Base-by-base conservation (phyloP, 2,797 vertebrate species). In the Cephalopachus bancanus region DNA sequence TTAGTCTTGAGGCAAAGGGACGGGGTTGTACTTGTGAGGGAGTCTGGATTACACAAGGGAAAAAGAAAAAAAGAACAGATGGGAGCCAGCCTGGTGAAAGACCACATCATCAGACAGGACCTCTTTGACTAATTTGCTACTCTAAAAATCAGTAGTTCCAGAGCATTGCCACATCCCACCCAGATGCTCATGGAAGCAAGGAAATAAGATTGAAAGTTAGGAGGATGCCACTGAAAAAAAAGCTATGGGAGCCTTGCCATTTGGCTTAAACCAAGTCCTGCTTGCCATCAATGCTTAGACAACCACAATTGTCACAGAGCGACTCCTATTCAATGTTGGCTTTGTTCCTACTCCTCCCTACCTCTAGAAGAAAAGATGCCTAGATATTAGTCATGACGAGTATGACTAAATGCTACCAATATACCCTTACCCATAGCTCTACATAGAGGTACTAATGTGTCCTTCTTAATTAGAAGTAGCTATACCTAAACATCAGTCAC, bases 261-360 rank as follows among this genome's bases (percentile, higher is more conserved):
- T 79, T 55, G 17, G 37, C 24, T 24, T 64, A 65, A 84, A 24
- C 69, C 62, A 91, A 83, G 19, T 72, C 33, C 11, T 79, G 1
- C 76, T 69, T 83, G 33, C 69, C 49, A 60, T 0, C 1, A 9
- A 51, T 80, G 49, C 57, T 80, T 30, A 74, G 33, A 64, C 30
- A 89, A n/a, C 71, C 49, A 95, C 90, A 96, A 87, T 5, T 26
- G 30, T 84, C n/a, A 28, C 6, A 28, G 30, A 88, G 60, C 17
- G 14, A 76, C 10, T 75, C 19, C 12, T 78, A 33, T 16, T 15
- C 15, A 5, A 10, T 17, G 5, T 28, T 93, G 19, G 8, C 4
- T 94, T 69, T 69, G 44, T 60, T 93, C 22, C 37, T 85, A 51
- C 9, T 0, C 8, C n/a, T 93, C 60, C 19, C 49, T 86, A 3